Percentiles rank a stretch among this genome's conserved stretches.
These are phyloP conservation scores for Gastrophysa polygoni DNA, from an alignment of 2,888 invertebrate species.

Conservation along the genomic window DNA sequence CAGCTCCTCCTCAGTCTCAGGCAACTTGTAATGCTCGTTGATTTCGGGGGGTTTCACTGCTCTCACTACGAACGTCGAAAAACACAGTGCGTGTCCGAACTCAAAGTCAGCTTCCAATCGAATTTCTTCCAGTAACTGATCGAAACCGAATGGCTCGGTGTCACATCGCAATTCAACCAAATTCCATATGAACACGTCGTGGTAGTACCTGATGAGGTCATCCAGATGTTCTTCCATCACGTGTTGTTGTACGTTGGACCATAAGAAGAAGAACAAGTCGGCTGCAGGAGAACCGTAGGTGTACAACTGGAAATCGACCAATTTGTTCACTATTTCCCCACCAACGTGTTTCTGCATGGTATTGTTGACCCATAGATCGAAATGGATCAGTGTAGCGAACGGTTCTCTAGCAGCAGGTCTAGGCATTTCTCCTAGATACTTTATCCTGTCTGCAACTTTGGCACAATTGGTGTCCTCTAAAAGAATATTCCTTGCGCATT, in stretches of 20 bases:
- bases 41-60: neutral
- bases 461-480: constrained; percentile 16
- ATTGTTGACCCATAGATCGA: constrained; percentile 67
- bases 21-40: neutral
- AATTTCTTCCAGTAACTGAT: constrained; percentile 10
- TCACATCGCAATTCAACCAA: constrained; percentile 5
- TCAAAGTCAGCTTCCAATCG: constrained; percentile 7
- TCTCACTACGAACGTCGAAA: neutral
- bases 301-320: constrained; percentile 46
- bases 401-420: constrained; percentile 47
- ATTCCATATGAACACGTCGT: constrained; percentile 15
- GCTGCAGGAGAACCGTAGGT: constrained; percentile 37
- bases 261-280: constrained; percentile 45
- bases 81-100: neutral
- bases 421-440: constrained; percentile 9
- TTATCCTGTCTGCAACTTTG: neutral
- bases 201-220: constrained; percentile 27
- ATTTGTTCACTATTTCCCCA: constrained; percentile 35
- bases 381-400: constrained; percentile 62
- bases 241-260: constrained; percentile 37
- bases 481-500: constrained; percentile 18
- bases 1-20: neutral
- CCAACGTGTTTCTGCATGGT: constrained; percentile 59
- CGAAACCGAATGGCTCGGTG: constrained; percentile 5
- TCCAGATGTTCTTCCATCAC: constrained; percentile 21